Evolutionary conservation across 2,888 invertebrate species (phyloP).

Genomic region (Morpho helenor): DNA sequence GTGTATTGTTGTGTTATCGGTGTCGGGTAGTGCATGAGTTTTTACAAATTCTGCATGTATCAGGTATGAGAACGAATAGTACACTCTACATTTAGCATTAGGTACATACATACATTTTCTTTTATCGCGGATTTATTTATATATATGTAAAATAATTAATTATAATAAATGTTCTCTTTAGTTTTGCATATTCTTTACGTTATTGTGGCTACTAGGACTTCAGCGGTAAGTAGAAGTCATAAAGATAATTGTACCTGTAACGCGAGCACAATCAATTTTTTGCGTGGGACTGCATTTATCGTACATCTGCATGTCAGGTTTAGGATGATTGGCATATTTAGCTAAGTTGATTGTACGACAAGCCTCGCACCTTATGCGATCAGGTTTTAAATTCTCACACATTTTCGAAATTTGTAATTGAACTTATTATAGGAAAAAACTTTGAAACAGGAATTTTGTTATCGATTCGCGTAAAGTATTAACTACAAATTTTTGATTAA

Average conservation of each 20-base stretch:
- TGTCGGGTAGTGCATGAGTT: no score
- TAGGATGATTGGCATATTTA: slow-evolving; percentile 45
- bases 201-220: neutral
- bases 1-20: no score
- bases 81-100: no score
- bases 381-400: slow-evolving; percentile 49
- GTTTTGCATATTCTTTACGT: neutral
- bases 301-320: slow-evolving; percentile 64
- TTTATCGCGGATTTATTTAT: no score
- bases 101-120: no score
- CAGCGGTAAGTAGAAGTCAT: neutral
- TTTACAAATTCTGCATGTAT: no score
- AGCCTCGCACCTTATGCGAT: slow-evolving; percentile 50
- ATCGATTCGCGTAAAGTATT: neutral
- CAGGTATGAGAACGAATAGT: no score
- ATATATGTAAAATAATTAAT: no score
- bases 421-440: slow-evolving; percentile 3
- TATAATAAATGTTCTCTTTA: no score
- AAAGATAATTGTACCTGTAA: slow-evolving; percentile 39
- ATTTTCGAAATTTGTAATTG: slow-evolving; percentile 32
- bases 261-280: slow-evolving; percentile 43
- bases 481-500: slow-evolving; percentile 8
- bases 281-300: slow-evolving; percentile 54
- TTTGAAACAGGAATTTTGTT: neutral
- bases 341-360: slow-evolving; percentile 70